These are phyloP conservation scores for Sphaeridia pumilis DNA, from an alignment of 2,888 invertebrate genomes.

Conservation along the genomic window DNA sequence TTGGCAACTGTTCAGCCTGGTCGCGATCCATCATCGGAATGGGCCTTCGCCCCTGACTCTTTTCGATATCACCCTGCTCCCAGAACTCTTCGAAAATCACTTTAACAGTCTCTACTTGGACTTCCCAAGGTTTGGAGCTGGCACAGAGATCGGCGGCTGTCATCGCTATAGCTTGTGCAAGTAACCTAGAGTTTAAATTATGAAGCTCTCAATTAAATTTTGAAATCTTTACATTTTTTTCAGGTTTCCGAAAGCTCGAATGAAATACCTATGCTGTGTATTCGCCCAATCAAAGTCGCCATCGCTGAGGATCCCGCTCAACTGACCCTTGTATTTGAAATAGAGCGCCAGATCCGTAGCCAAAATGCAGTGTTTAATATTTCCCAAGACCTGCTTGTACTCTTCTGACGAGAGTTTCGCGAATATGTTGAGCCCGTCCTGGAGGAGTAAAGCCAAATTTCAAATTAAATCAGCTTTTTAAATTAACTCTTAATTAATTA, in stretches of 20 bases:
- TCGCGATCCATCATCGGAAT: slow-evolving; percentile 71
- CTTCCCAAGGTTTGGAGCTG: slow-evolving; percentile 70
- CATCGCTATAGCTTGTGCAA: slow-evolving; percentile 67
- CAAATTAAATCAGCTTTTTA: neutral
- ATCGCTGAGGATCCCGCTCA: slow-evolving; percentile 46
- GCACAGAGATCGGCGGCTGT: slow-evolving; percentile 73
- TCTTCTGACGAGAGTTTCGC: slow-evolving; percentile 56
- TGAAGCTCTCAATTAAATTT: neutral
- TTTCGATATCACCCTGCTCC: slow-evolving; percentile 62
- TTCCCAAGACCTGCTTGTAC: slow-evolving; percentile 62
- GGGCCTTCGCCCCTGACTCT: slow-evolving; percentile 53
- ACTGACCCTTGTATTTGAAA: slow-evolving; percentile 59
- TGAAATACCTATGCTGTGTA: slow-evolving; percentile 49
- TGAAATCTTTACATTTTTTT: neutral
- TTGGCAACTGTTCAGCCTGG: slow-evolving; percentile 59
- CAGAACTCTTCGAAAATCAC: slow-evolving; percentile 75
- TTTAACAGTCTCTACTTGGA: slow-evolving; percentile 65
- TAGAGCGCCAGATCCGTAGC: slow-evolving; percentile 74
- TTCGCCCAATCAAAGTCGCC: slow-evolving; percentile 54
- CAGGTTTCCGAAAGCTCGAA: neutral
- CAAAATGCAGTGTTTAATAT: slow-evolving; percentile 68
- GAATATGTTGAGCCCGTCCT: slow-evolving; percentile 80
- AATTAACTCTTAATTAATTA: neutral
- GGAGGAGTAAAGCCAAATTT: slow-evolving; percentile 39
- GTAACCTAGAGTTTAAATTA: slow-evolving; percentile 41